A percentile compares a stretch with the other conserved stretches of the same genome.
phyloP scores from a whole-genome alignment of 2,888 invertebrate species.

The Erynnis tages region DNA sequence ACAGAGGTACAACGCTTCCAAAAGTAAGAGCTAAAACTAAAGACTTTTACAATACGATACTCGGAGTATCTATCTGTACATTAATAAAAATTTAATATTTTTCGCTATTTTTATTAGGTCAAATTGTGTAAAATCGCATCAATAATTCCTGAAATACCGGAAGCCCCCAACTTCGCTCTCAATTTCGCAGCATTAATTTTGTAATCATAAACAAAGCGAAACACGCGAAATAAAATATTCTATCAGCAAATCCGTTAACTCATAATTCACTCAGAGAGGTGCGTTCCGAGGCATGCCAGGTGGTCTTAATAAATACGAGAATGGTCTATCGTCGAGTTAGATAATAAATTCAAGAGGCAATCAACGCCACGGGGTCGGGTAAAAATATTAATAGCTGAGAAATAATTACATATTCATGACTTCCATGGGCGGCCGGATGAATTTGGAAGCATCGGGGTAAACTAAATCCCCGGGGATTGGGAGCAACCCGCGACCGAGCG shows the following conservation, averaged over 20 bases:
- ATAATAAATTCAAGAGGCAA: slow-evolving; percentile 82
- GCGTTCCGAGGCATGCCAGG: slow-evolving; percentile 69
- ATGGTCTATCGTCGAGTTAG: slow-evolving; percentile 73
- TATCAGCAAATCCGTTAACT: slow-evolving; percentile 71
- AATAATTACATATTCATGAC: slow-evolving; percentile 80
- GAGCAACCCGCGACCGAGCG: slow-evolving; percentile 32
- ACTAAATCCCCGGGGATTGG: slow-evolving; percentile 58
- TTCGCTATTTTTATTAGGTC: too few relatives aligned
- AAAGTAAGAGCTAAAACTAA: too few relatives aligned
- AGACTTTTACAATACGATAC: too few relatives aligned
- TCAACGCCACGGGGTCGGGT: slow-evolving; percentile 76
- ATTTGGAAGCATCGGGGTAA: slow-evolving; percentile 43
- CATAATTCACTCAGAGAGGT: slow-evolving; percentile 73
- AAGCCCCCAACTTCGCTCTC: slow-evolving; percentile 15
- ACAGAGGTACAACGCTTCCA: too few relatives aligned
- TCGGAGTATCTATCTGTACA: too few relatives aligned
- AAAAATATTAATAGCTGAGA: slow-evolving; percentile 80
- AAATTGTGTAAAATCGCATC: background rate
- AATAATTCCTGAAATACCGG: background rate
- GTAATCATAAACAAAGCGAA: slow-evolving; percentile 55
- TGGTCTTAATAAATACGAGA: slow-evolving; percentile 81
- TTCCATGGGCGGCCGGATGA: slow-evolving; percentile 47
- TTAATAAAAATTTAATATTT: too few relatives aligned
- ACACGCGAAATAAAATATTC: slow-evolving; percentile 75
- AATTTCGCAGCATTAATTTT: slow-evolving; percentile 44